Base-by-base conservation (phyloP, 2,797 vertebrate species). In the Schizopygopsis pylzovi region DNA sequence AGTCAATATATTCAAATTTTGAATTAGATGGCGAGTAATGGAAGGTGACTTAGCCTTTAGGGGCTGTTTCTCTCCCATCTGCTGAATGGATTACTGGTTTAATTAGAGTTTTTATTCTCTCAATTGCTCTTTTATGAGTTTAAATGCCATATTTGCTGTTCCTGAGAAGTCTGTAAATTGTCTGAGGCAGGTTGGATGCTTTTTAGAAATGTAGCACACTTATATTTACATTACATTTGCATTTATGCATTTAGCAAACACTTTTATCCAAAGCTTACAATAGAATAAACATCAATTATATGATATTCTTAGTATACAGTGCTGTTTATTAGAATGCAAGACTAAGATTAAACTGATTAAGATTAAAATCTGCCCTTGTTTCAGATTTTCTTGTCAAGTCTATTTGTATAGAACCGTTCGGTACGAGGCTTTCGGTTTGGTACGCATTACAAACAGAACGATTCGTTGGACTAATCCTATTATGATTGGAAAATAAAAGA, bases 91-190 rank as follows among this genome's bases (percentile, higher is more conserved):
- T 56, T 82, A 33, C 79, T 65, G 82, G 79, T 92, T 91, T 92
- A 92, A 93, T 93, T 93, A 87, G 89, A 82, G 89, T 89, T 89
- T 68, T 67, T 81, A 83, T 86, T 81, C 45, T 47, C 79, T 56
- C n/a, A 39, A 28, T 85, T 37, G 52, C 33, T 67, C 18, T 81
- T 61, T 85, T 91, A 91, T 92, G 90, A 92, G 92, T 91, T 91
- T 89, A 89, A 83, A 91, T 85, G 77, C 76, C 54, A 39, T 59
- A 52, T 81, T 81, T 54, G 76, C 85, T 84, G 8, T n/a, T 91
- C 85, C 86, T 68, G 84, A 37, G 79, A 59, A 61, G 70, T 37
- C 67, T 61, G 25, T 45, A 25, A 52, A 73, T 47, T 45, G n/a
- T 22, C 11, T 39, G 2, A 22, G 18, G 9, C 9, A 28, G 6